phyloP scores from a whole-genome alignment of 2,113 vertebrate species.

The Misgurnus mizolepis region DNA sequence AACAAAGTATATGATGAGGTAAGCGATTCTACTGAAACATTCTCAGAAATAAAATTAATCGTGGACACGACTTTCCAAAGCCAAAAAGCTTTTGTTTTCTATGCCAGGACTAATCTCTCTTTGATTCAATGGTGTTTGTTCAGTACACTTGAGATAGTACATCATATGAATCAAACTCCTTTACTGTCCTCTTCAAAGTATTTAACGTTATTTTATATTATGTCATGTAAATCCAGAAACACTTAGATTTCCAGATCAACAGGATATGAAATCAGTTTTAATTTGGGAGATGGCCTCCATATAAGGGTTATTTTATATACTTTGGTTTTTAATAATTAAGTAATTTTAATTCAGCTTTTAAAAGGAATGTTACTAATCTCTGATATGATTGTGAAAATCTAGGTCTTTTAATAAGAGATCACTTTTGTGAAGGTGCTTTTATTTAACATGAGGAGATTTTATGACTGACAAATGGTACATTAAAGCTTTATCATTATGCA shows the following conservation, averaged over 20 bases:
- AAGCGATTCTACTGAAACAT: slow-evolving; percentile 83
- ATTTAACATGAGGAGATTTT: too few species aligned
- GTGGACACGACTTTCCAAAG: slow-evolving; percentile 74
- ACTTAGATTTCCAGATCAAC: slow-evolving; percentile 32
- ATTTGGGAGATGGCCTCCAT: too few species aligned
- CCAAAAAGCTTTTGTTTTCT: slow-evolving; percentile 70
- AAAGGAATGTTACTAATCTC: too few species aligned
- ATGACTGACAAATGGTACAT: too few species aligned
- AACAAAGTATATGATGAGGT: slow-evolving; percentile 85
- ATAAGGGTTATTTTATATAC: too few species aligned
- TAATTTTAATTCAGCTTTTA: too few species aligned
- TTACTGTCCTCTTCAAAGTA: slow-evolving; percentile 38
- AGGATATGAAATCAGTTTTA: slow-evolving; percentile 15
- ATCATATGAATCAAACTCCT: slow-evolving; percentile 36
- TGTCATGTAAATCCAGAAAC: slow-evolving; percentile 27
- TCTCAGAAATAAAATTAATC: slow-evolving; percentile 85
- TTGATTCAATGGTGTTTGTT: slow-evolving; percentile 56
- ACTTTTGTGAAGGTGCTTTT: too few species aligned
- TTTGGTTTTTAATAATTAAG: too few species aligned
- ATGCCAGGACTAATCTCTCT: slow-evolving; percentile 66
- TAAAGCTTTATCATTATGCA: too few species aligned
- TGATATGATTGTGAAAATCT: too few species aligned
- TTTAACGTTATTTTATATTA: slow-evolving; percentile 37
- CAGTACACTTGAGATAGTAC: slow-evolving; percentile 40
- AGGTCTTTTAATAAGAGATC: too few species aligned